Base-by-base conservation (phyloP, 2,113 vertebrate genomes). In the Seriola aureovittata region DNA sequence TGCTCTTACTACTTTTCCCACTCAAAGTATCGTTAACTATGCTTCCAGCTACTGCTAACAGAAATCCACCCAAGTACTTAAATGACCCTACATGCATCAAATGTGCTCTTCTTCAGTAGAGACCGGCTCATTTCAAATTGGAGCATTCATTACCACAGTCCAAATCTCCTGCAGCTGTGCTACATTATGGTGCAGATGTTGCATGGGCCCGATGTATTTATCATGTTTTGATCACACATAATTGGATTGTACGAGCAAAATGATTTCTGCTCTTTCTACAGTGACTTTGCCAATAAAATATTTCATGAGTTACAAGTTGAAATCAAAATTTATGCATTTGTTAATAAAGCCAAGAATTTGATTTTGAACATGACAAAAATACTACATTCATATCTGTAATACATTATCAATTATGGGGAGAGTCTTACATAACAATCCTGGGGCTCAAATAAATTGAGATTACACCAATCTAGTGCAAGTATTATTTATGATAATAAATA, bases 21-120 rank as follows among this genome's bases (percentile, higher is more conserved):
- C 65, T 73, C 58, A 70, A 66, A 75, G 64, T 50, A 60, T n/a
- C 16, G 5, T 52, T 60, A 84, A 85, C 75, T 57, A 42, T 4
- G 14, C 71, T 74, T 62, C 25, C 19, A 60, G 80, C 84, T 69
- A 9, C 54, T 8, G 42, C 71, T 12, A 57, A 81, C 21, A 73
- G 36, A 77, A 60, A 84, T 75, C 77, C 83, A 63, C 54, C 25
- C 65, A 2, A 71, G 55, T n/a, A 5, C 69, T 64, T 62, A 71
- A 91, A 71, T 89, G 50, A 52, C 50, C 60, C 59, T 29, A 54
- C 83, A 76, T 11, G 29, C 7, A 52, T 76, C 62, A 66, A 75
- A 79, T 48, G 66, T 69, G 66, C 70, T 87, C n/a, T 38, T 71
- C 52, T 44, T 38, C 13, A 25, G 21, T 8, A 23, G 63, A 73